A percentile compares a stretch with the other conserved stretches of the same genome.
These are phyloP conservation scores for Castor canadensis DNA, from an alignment of 2,113 vertebrate species.

Conservation along the genomic window DNA sequence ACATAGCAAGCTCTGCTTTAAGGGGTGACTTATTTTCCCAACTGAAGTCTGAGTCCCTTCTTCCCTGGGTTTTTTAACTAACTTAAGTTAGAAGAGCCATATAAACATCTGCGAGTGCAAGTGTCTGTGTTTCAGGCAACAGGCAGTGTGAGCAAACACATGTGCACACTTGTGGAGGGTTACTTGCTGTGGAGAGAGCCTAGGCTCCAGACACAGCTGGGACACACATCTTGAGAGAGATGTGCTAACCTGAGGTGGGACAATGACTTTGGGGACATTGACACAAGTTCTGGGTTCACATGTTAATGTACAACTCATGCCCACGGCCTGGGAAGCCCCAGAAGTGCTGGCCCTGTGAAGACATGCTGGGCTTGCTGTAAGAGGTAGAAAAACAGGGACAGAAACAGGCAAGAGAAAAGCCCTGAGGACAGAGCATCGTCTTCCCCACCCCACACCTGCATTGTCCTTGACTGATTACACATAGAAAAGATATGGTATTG, in stretches of 20 bases:
- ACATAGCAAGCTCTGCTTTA: neutral
- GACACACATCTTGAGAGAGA: neutral
- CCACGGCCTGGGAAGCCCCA: neutral
- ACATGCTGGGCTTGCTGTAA: constrained; percentile 26
- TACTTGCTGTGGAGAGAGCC: rapidly evolving
- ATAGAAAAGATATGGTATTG: neutral
- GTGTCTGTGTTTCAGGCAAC: too few species aligned
- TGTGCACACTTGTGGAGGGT: rapidly evolving
- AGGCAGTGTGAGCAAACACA: neutral
- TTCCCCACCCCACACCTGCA: neutral
- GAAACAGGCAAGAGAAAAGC: neutral
- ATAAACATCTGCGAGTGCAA: neutral
- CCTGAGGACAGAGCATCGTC: neutral
- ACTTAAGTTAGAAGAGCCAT: neutral
- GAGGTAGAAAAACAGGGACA: constrained; percentile 36
- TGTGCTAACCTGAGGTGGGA: neutral
- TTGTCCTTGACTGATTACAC: neutral
- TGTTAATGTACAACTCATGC: neutral
- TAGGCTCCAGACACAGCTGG: rapidly evolving
- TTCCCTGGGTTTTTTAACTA: rapidly evolving
- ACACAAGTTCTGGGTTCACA: neutral
- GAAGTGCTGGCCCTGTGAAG: neutral
- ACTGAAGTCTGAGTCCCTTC: neutral
- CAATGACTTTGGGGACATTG: neutral
- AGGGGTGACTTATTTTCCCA: neutral